These are phyloP conservation scores for Picathartes gymnocephalus DNA, from an alignment of 2,113 vertebrate genomes.

Conservation along the genomic window DNA sequence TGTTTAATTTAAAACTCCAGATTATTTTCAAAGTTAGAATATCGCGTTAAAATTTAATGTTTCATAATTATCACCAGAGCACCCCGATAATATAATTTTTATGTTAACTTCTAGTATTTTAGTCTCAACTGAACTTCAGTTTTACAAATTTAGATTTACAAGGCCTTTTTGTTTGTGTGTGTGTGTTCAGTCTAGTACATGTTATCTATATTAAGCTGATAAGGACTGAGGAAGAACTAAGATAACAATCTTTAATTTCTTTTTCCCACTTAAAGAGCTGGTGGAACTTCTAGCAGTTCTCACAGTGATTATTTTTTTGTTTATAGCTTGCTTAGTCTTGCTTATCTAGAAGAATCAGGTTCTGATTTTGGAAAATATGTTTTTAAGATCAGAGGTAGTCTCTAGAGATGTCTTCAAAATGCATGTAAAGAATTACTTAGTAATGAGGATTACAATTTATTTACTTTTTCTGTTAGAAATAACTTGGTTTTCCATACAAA, in stretches of 20 bases:
- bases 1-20: neutral
- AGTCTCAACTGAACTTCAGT: neutral
- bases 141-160: neutral
- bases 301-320: neutral
- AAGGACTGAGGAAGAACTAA: neutral
- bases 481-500: neutral
- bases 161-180: neutral
- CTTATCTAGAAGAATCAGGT: neutral
- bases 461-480: neutral
- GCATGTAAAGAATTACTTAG: neutral
- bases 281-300: neutral
- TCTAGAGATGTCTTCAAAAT: neutral
- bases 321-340: neutral
- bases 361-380: neutral
- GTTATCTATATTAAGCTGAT: neutral
- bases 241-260: neutral
- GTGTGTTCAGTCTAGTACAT: accelerated
- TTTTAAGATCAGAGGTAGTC: neutral
- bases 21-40: neutral
- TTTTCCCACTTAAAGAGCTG: neutral
- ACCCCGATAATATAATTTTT: neutral
- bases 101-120: neutral
- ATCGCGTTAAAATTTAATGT: neutral
- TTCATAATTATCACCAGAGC: neutral
- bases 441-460: neutral